A percentile compares a stretch with the other conserved stretches of the same genome.
phyloP scores from a whole-genome alignment of 2,113 vertebrate species.

The Seriola quinqueradiata region DNA sequence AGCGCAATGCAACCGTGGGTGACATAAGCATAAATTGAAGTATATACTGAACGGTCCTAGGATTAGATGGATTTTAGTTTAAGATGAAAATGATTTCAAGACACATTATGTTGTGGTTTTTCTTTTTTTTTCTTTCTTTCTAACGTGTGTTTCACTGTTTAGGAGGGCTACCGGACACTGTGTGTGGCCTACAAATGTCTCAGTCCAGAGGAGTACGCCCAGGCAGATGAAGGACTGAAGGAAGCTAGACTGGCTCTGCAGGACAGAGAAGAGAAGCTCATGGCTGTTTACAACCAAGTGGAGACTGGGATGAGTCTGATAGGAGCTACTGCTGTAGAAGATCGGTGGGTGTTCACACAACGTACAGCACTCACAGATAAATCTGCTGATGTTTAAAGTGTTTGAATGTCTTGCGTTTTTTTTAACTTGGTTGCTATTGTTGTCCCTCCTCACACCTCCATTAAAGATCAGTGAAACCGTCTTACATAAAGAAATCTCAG shows the following conservation, averaged over 20 bases:
- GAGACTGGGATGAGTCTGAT: conserved; percentile 95
- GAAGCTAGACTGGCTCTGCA: conserved; percentile 93
- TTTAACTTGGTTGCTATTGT: neutral
- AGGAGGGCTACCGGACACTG: conserved; percentile 96
- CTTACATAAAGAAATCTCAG: neutral
- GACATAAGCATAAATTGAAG: neutral
- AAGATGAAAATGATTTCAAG: neutral
- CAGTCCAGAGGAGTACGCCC: conserved; percentile 86
- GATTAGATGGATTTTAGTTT: neutral
- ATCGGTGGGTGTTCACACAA: conserved; percentile 87
- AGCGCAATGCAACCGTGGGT: conserved; percentile 92
- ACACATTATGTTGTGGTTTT: neutral
- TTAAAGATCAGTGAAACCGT: neutral
- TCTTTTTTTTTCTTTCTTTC: neutral
- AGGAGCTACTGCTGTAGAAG: conserved; percentile 97
- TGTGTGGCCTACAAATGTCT: conserved; percentile 95
- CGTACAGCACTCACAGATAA: neutral
- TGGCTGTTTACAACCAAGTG: conserved; percentile 91
- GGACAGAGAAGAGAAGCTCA: conserved; percentile 94
- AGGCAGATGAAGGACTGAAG: conserved; percentile 85
- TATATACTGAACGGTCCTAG: neutral
- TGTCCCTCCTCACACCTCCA: neutral
- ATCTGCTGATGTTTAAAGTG: neutral
- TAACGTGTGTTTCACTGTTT: conserved; percentile 2
- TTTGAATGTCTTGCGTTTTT: neutral